A percentile compares a stretch with the other conserved stretches of the same genome.
phyloP scores from a whole-genome alignment of 2,113 vertebrate genomes.

The Vulpes vulpes region DNA sequence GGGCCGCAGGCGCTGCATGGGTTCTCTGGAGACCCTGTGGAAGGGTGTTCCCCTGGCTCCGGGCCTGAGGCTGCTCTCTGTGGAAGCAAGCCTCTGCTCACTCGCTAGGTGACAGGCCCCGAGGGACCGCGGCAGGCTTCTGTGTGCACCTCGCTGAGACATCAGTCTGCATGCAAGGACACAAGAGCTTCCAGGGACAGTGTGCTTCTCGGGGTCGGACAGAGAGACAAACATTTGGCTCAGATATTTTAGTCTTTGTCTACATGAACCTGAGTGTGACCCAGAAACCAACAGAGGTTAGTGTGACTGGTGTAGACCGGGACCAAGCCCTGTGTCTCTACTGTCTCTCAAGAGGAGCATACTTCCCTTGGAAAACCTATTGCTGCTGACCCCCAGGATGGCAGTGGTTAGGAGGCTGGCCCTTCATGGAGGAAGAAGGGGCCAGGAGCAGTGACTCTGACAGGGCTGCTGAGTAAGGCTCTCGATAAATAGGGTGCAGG shows the following conservation, averaged over 20 bases:
- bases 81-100: neutral
- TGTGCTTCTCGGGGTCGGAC: neutral
- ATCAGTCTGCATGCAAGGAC: neutral
- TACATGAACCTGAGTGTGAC: too few relatives aligned
- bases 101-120: neutral
- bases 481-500: neutral
- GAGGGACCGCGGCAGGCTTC: neutral
- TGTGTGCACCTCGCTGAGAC: neutral
- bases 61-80: neutral
- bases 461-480: neutral
- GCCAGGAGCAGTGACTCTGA: neutral
- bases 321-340: rapidly evolving
- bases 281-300: rapidly evolving
- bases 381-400: neutral
- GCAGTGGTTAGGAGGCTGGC: neutral
- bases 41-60: neutral
- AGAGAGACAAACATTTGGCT: rapidly evolving
- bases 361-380: neutral
- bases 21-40: slow-evolving; percentile 35
- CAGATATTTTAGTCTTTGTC: too few relatives aligned
- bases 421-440: rapidly evolving
- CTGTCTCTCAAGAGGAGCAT: neutral
- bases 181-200: rapidly evolving
- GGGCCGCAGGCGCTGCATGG: slow-evolving; percentile 78
- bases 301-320: rapidly evolving